Base-by-base conservation (phyloP, 2,797 vertebrate genomes). In the Glossophaga mutica region DNA sequence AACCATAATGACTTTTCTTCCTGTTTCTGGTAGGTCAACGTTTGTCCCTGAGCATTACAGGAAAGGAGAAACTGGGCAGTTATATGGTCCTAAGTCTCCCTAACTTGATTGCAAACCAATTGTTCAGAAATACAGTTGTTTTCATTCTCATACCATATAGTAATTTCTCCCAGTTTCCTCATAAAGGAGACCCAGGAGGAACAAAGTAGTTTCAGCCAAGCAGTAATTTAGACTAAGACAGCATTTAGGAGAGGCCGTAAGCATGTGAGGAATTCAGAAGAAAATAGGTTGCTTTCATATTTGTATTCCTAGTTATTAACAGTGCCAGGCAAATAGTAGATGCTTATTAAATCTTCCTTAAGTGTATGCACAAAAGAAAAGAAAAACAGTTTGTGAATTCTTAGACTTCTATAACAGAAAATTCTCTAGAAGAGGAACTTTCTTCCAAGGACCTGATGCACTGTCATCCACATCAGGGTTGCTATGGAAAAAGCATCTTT, bases 81-180 rank as follows among this genome's bases (percentile, higher is more conserved):
- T 94, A 32, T 22, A 24, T 59, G 67, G n/a, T 91, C 90, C 57
- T 81, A 24, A 77, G 37, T 84, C 48, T 95, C 44, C n/a, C 12
- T 68, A 68, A 84, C 86, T 87, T 42, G 74, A 94, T 42, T 77
- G 22, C 1, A 89, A 95, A 59, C 10, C 10, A 77, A n/a, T 79
- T 91, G 37, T 83, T 94, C 39, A 77, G 57, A 90, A 95, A 68
- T 37, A 39, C 5, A 39, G 6, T 83, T 92, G 46, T 87, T 92
- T 90, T 86, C 48, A 68, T 92, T 96, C 42, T 22, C n/a, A 81
- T 57, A 39, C 32, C 79, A 95, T 78, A 50, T 15, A 65, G 34
- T 29, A 81, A 95, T 96, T 93, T 91, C 15, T 91, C 79, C 86
- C 52, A 70, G 42, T 34, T 83, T 95, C 37, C 65, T 83, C 67